phyloP scores from a whole-genome alignment of 2,113 vertebrate genomes.

The Ardeotis arabs region DNA sequence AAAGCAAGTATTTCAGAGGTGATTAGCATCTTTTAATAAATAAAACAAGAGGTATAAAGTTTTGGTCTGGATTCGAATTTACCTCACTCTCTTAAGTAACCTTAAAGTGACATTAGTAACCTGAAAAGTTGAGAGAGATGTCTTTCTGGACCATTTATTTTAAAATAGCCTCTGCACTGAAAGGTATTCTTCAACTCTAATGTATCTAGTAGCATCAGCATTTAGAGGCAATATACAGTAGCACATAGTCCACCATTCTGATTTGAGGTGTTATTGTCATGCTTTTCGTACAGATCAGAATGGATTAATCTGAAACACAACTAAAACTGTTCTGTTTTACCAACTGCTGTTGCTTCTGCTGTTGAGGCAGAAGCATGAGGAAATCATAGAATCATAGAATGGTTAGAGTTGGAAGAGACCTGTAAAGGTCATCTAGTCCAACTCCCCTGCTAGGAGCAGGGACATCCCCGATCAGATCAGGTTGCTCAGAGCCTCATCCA shows the following conservation, averaged over 20 bases:
- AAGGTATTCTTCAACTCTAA: neutral
- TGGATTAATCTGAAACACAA: neutral
- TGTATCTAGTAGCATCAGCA: neutral
- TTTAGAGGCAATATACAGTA: neutral
- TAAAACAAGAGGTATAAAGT: neutral
- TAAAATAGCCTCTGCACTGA: neutral
- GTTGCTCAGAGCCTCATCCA: too few relatives aligned
- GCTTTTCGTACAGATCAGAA: neutral
- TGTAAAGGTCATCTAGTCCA: too few relatives aligned
- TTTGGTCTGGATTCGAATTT: neutral
- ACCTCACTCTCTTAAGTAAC: neutral
- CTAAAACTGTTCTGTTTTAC: neutral
- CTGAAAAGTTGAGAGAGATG: neutral
- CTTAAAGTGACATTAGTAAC: neutral
- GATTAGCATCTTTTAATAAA: neutral
- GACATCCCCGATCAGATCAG: too few relatives aligned
- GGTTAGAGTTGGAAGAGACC: too few relatives aligned
- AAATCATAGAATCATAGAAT: neutral
- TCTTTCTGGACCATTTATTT: neutral
- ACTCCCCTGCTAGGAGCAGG: too few relatives aligned
- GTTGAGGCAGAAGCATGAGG: neutral
- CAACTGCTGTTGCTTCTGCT: neutral
- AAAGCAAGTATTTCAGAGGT: neutral
- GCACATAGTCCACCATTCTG: accelerated
- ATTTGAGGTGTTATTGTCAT: neutral